phyloP scores from a whole-genome alignment of 2,888 invertebrate species.

The Archips crataeganus region DNA sequence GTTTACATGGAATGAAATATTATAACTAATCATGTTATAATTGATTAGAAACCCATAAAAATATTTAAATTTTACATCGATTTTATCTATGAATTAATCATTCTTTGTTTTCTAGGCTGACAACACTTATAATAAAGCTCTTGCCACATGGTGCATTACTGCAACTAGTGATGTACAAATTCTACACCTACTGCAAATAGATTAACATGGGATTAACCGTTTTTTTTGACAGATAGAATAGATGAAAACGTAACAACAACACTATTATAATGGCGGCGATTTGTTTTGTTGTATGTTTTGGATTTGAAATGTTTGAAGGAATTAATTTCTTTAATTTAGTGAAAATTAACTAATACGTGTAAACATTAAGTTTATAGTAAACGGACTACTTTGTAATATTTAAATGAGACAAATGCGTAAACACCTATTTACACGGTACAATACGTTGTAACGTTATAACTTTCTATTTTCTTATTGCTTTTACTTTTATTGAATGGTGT shows the following conservation, averaged over 20 bases:
- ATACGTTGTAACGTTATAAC: conserved; percentile 8
- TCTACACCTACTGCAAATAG: background rate
- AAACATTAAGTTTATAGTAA: background rate
- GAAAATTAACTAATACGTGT: background rate
- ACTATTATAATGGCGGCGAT: conserved; percentile 40
- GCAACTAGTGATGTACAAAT: background rate
- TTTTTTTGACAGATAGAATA: conserved; percentile 7
- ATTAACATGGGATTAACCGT: conserved; percentile 5
- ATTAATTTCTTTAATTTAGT: conserved; percentile 1
- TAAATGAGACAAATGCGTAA: background rate
- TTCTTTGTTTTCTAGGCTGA: background rate
- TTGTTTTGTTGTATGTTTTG: conserved; percentile 43
- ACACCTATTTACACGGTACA: background rate
- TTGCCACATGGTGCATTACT: background rate
- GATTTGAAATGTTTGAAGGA: conserved; percentile 19
- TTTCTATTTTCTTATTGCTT: conserved; percentile 29
- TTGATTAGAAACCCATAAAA: no score
- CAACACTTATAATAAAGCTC: conserved; percentile 17
- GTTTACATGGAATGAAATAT: background rate
- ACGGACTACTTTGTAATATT: background rate
- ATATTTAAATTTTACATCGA: no score
- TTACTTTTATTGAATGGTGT: conserved; percentile 2
- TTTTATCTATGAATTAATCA: background rate
- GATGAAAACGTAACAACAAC: conserved; percentile 16
- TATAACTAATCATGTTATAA: no score